Evolutionary conservation across 2,113 vertebrate species (phyloP), one percentile per base, ranked within the genome.

Genomic region (Lepisosteus oculatus): DNA sequence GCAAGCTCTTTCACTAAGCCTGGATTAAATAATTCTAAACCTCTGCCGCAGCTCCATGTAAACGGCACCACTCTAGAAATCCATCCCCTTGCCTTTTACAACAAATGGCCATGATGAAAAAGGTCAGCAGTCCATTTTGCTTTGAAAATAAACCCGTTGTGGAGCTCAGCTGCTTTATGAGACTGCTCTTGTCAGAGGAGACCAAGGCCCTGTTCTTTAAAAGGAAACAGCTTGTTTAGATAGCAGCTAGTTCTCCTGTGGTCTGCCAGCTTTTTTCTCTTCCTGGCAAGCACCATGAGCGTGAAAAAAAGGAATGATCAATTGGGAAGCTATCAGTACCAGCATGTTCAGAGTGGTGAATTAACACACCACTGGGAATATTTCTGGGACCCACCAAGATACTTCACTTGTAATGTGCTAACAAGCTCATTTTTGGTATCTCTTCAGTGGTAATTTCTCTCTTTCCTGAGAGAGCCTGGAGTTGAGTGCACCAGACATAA

Each of bases 391-490:
- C 87, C 90, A 92, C 91, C 90, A 91, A 91, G 91, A 92, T 90
- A 89, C 92, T 88, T 88, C 92, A 87, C 93, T 93, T 95, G 91
- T 95, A 95, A 96, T 95, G 95, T 89, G 94, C 95, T 97, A 98
- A 97, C 95, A 95, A 97, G 95, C 94, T 95, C 92, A 89, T 92
- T 92, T 92, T 94, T 94, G 90, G 90, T 90, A 88, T 88, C 90
- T 94, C 89, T 93, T 93, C 92, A 92, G 91, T 89, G 91, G 88
- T 93, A 93, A 91, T 93, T 86, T 89, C 88, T 85, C 77, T 71
- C 69, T 81, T 90, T 88, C 88, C 90, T 92, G 80, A 91, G 93
- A 92, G 93, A 94, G 92, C 92, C 89, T 90, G 93, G 94, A 97
- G 93, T 95, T 92, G 92, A 96, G 93, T 93, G 88, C 88, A 87